Evolutionary conservation across 2,797 vertebrate species (phyloP).

Genomic region (Sebastiscus albofasciatus): DNA sequence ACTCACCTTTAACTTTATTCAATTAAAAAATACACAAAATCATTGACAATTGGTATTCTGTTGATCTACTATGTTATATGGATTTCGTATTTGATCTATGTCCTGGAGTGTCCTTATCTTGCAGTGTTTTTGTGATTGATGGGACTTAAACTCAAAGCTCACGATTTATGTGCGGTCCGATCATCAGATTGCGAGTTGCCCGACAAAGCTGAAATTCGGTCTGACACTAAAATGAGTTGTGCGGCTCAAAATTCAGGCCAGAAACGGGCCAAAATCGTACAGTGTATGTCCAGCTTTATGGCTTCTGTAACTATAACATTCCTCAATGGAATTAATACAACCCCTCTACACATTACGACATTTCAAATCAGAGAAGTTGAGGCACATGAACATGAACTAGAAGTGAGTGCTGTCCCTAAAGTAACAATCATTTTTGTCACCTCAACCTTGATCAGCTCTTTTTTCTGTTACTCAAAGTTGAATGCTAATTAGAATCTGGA

Average conservation of each 20-base stretch:
- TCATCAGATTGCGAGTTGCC: fast-evolving
- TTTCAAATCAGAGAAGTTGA: background rate
- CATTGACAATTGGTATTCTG: background rate
- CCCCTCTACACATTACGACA: background rate
- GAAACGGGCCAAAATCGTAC: too few species aligned
- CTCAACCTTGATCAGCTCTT: background rate
- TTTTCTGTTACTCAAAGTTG: background rate
- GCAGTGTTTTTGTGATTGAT: background rate
- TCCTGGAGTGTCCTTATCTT: background rate
- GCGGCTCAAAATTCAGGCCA: too few species aligned
- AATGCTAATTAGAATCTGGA: background rate
- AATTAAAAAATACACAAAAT: background rate
- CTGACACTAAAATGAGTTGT: too few species aligned
- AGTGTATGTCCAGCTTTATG: background rate
- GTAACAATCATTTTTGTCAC: background rate
- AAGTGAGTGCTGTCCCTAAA: background rate
- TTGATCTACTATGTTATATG: too few species aligned
- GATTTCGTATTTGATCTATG: fast-evolving
- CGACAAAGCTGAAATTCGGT: too few species aligned
- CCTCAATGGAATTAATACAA: background rate
- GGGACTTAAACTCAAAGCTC: too few species aligned
- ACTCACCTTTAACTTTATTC: background rate
- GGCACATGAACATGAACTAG: background rate
- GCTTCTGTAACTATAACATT: background rate
- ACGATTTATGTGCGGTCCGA: too few species aligned